phyloP scores from a whole-genome alignment of 1,140 invertebrate genomes.

The Archivesica marissinica region DNA sequence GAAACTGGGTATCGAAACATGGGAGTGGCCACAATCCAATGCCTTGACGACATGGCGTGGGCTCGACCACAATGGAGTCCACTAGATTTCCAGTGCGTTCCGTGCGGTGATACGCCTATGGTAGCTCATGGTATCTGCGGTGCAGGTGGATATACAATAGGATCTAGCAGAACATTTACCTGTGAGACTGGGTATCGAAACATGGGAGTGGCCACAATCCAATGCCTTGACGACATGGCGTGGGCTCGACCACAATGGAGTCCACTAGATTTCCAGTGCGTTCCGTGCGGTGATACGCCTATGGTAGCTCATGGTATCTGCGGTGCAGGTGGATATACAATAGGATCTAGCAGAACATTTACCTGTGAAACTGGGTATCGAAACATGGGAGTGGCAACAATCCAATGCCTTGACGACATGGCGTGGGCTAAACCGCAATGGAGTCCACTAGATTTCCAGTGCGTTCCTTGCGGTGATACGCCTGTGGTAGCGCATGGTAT shows the following conservation, averaged over 20 bases:
- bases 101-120: constrained; percentile 7
- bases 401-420: constrained; percentile 22
- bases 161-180: neutral
- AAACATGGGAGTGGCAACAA: constrained; percentile 14
- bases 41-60: neutral
- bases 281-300: constrained; percentile 40
- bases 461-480: constrained; percentile 27
- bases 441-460: constrained; percentile 25
- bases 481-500: constrained; percentile 2
- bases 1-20: constrained; percentile 13
- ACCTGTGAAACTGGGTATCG: constrained; percentile 28
- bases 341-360: neutral
- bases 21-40: constrained; percentile 12
- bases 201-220: constrained; percentile 7
- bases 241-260: neutral
- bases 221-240: constrained; percentile 18
- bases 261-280: constrained; percentile 23
- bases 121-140: constrained; percentile 34
- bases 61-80: constrained; percentile 17
- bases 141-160: constrained; percentile 4
- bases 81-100: constrained; percentile 35
- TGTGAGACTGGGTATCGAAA: constrained; percentile 26
- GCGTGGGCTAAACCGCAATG: constrained; percentile 3
- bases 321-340: constrained; percentile 5
- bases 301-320: constrained; percentile 26